These are phyloP conservation scores for Epinephelus awoara DNA, from an alignment of 2,797 vertebrate species.

Conservation along the genomic window DNA sequence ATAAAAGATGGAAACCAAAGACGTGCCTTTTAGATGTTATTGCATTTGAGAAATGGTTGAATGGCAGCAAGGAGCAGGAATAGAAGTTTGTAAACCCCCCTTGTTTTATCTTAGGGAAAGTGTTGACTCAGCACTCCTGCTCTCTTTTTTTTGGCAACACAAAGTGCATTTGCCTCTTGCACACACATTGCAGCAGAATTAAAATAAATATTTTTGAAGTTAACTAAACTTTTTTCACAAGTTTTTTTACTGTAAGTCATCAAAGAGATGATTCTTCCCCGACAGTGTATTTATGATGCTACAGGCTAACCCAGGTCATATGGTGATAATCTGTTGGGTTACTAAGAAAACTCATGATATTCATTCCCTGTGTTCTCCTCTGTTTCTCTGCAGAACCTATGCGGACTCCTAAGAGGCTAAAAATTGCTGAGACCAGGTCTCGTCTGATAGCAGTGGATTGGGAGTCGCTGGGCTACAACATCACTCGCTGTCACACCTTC, in stretches of 20 bases:
- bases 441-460: constrained; percentile 97
- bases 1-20: constrained; percentile 66
- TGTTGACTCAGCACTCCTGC: constrained; percentile 38
- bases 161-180: constrained; percentile 18
- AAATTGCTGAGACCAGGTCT: constrained; percentile 96
- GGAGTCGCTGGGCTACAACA: constrained; percentile 99
- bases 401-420: constrained; percentile 95
- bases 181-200: background rate
- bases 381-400: constrained; percentile 90
- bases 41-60: constrained; percentile 60
- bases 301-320: background rate
- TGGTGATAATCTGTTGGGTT: background rate
- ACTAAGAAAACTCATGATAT: background rate
- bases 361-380: constrained; percentile 20
- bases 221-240: background rate
- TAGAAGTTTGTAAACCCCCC: constrained; percentile 18
- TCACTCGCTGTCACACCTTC: constrained; percentile 98
- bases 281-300: background rate
- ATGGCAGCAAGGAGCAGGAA: constrained; percentile 36
- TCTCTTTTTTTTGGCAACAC: constrained; percentile 25
- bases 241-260: background rate
- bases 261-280: background rate
- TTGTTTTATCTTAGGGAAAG: constrained; percentile 36
- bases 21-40: constrained; percentile 52
- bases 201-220: background rate